Conservation (phyloP, 2,888 invertebrate species). For the Epistrophella euchroma region DNA sequence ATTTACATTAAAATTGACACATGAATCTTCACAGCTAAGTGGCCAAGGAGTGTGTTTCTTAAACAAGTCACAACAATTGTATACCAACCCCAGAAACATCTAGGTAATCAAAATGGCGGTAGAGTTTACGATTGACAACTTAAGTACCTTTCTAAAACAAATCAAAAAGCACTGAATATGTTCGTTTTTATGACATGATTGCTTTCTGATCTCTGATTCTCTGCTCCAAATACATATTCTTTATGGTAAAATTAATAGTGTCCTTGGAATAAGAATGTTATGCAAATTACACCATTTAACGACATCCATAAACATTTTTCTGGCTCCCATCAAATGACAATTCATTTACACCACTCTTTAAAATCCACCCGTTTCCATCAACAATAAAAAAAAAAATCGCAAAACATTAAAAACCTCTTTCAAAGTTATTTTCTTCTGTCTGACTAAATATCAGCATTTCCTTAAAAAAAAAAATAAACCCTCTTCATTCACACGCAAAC, state of each 20-base stretch:
- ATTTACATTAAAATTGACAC: too few species aligned
- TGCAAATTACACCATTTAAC: slow-evolving; percentile 4
- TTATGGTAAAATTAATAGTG: background rate
- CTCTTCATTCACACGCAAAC: slow-evolving; percentile 64
- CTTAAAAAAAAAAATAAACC: slow-evolving; percentile 33
- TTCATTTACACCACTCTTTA: slow-evolving; percentile 7
- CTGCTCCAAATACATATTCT: background rate
- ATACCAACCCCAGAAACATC: too few species aligned
- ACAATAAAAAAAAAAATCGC: background rate
- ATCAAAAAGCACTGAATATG: too few species aligned
- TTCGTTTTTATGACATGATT: background rate
- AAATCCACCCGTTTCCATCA: slow-evolving; percentile 1
- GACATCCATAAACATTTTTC: background rate
- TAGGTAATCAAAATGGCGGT: too few species aligned
- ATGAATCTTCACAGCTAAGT: too few species aligned
- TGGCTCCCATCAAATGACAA: background rate
- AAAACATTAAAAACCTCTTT: slow-evolving; percentile 33
- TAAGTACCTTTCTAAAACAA: too few species aligned
- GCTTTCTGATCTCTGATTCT: background rate
- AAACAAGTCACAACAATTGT: too few species aligned
- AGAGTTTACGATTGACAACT: too few species aligned
- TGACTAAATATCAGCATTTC: slow-evolving; percentile 52
- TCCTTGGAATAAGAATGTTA: background rate
- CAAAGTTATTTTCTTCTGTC: slow-evolving; percentile 56
- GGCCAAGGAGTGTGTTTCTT: too few species aligned